Evolutionary conservation across 2,113 vertebrate species (phyloP).

Genomic region (Dicaeum eximium): DNA sequence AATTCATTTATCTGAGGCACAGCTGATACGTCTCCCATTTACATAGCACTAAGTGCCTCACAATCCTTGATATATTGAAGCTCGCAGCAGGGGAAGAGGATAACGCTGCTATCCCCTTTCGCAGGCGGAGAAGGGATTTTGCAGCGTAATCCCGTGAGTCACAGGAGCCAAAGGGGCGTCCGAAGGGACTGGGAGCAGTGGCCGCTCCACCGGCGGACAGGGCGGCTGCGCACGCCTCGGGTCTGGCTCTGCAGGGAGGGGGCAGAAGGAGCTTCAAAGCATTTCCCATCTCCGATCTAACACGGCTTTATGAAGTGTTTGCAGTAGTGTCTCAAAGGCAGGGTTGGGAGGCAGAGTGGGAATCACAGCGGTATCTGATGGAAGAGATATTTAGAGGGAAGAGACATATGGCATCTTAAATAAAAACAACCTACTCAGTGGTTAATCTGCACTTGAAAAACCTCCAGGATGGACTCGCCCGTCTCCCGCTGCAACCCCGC

Average conservation of each 20-base stretch:
- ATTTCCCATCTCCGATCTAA: not conserved
- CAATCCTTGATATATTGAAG: constrained; percentile 24
- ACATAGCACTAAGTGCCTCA: constrained; percentile 54
- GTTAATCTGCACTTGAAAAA: constrained; percentile 56
- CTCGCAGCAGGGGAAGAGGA: constrained; percentile 21
- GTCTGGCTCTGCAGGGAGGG: not conserved
- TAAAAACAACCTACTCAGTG: constrained; percentile 44
- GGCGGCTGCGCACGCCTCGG: fast-evolving
- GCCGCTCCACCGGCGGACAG: fast-evolving
- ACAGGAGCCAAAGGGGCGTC: not conserved
- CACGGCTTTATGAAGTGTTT: not conserved
- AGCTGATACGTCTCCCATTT: constrained; percentile 60
- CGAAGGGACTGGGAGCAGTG: fast-evolving
- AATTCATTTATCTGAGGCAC: constrained; percentile 64
- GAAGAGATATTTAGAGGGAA: constrained; percentile 58
- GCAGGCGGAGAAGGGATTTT: not conserved
- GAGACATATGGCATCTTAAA: constrained; percentile 62
- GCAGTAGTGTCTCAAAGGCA: not conserved
- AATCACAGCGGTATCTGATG: constrained; percentile 30
- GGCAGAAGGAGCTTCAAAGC: not conserved
- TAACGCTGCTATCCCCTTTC: not conserved
- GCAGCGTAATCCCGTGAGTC: not conserved
- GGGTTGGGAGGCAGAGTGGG: constrained; percentile 34
- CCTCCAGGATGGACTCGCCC: constrained; percentile 16
- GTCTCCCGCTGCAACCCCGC: not conserved